A percentile compares a stretch with the other conserved stretches of the same genome.
Evolutionary conservation across 2,113 vertebrate genomes (phyloP).

Genomic region (Colaptes auratus): DNA sequence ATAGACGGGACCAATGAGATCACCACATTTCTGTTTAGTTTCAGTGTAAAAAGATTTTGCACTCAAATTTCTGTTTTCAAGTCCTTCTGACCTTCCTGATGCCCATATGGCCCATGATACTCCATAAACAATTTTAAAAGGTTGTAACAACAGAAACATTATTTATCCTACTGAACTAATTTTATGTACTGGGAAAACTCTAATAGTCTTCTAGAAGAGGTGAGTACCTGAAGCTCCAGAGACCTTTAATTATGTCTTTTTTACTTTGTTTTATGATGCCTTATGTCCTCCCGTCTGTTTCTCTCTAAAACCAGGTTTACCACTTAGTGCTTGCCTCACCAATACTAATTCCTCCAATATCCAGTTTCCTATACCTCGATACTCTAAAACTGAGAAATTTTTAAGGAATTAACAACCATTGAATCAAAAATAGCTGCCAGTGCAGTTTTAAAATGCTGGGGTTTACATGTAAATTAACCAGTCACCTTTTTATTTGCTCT

Average conservation of each 20-base stretch:
- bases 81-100: background rate
- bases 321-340: background rate
- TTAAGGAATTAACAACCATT: background rate
- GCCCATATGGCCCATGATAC: background rate
- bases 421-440: background rate
- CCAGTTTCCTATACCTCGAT: background rate
- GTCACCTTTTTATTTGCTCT: background rate
- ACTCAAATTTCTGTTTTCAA: background rate
- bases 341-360: background rate
- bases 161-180: background rate
- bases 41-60: background rate
- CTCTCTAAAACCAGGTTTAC: background rate
- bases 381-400: background rate
- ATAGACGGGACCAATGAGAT: background rate
- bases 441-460: background rate
- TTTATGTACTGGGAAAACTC: background rate
- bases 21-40: background rate
- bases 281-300: background rate
- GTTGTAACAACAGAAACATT: background rate
- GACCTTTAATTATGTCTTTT: background rate
- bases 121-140: background rate
- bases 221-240: background rate
- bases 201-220: background rate
- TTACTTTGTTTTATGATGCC: background rate
- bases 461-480: background rate